Conservation (phyloP, 1,140 invertebrate genomes). For the Nasonia longicornis region DNA sequence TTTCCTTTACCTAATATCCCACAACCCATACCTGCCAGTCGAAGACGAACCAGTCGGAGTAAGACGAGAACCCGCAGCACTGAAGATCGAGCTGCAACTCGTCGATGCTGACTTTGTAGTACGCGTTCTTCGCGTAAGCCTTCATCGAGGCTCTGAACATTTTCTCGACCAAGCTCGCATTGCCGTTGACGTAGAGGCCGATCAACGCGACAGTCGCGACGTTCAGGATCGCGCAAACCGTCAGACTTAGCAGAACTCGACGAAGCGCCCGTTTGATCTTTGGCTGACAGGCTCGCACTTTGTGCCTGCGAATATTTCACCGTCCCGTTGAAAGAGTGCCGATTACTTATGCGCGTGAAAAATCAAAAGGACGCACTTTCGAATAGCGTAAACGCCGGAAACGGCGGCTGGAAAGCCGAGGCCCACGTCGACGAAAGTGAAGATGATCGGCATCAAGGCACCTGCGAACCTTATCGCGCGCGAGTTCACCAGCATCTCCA, state of each 20-base stretch:
- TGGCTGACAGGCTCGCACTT: constrained; percentile 47
- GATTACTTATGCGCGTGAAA: too few relatives aligned
- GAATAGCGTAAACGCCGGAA: constrained; percentile 54
- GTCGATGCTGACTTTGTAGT: constrained; percentile 58
- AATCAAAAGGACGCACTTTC: constrained; percentile 51
- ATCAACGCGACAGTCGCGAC: constrained; percentile 56
- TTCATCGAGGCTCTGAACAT: constrained; percentile 61
- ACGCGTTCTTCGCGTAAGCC: constrained; percentile 52
- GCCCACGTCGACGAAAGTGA: constrained; percentile 55
- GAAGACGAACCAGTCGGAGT: constrained; percentile 60
- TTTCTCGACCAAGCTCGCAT: constrained; percentile 49
- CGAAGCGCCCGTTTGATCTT: constrained; percentile 50
- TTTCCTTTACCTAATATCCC: background rate
- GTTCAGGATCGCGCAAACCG: constrained; percentile 56
- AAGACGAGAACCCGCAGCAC: constrained; percentile 59
- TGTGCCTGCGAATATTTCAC: constrained; percentile 49
- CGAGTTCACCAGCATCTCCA: constrained; percentile 60
- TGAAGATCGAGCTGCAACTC: constrained; percentile 61
- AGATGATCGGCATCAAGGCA: constrained; percentile 54
- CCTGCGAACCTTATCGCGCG: constrained; percentile 59
- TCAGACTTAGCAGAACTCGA: constrained; percentile 51
- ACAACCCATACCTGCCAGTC: constrained; percentile 58
- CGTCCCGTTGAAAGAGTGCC: background rate
- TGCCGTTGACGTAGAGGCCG: constrained; percentile 54
- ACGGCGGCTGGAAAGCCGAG: constrained; percentile 61